Percentiles rank a stretch among this genome's conserved stretches.
Evolutionary conservation across 2,888 invertebrate species (phyloP).

Genomic region (Phasia obesa): DNA sequence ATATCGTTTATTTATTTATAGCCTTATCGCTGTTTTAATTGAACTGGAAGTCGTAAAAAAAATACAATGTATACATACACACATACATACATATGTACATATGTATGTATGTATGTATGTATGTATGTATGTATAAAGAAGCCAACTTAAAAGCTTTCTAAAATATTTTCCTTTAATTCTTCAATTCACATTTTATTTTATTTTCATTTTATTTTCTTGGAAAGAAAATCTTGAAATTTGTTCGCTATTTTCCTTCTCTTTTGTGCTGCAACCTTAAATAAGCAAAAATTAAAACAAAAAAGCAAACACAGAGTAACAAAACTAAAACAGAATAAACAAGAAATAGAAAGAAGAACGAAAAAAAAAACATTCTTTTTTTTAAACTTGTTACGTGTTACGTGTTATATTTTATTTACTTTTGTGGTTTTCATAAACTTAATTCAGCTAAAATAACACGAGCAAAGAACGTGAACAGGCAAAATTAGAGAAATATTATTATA

Average conservation of each 20-base stretch:
- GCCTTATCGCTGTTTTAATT: too few species aligned
- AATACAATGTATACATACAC: neutral
- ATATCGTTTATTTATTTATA: too few species aligned
- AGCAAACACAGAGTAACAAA: neutral
- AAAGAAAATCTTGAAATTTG: conserved; percentile 10
- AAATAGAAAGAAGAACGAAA: neutral
- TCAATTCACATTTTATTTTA: neutral
- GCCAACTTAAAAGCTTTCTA: neutral
- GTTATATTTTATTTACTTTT: conserved; percentile 51
- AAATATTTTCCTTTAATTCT: neutral
- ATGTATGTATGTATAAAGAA: neutral
- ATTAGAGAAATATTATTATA: conserved; percentile 17
- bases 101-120: neutral
- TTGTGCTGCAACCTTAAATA: conserved; percentile 35
- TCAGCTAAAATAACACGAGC: conserved; percentile 61
- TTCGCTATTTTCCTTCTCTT: neutral
- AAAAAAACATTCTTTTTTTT: conserved; percentile 30
- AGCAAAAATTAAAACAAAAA: too few species aligned
- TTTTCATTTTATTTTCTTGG: neutral
- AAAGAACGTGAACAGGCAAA: conserved; percentile 67
- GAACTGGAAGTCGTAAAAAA: too few species aligned
- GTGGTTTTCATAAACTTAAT: conserved; percentile 41
- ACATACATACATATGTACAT: neutral
- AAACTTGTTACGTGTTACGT: conserved; percentile 43
- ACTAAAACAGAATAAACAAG: neutral